Percentiles rank a stretch among this genome's conserved stretches.
phyloP scores from a whole-genome alignment of 30 jellyfish, hydroid and myxozoan genomes.

The Morbakka virulenta region DNA sequence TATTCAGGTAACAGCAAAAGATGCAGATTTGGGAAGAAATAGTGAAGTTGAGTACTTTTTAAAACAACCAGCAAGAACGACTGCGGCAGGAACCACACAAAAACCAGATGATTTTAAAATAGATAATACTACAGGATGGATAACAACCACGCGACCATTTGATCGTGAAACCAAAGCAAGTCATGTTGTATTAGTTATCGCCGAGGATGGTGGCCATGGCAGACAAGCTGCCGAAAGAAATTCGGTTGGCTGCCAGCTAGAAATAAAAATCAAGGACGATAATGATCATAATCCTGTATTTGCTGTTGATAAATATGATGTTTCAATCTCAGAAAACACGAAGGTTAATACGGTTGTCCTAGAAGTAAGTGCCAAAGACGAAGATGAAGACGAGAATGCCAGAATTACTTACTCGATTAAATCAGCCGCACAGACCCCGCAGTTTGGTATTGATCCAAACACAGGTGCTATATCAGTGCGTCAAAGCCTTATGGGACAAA shows the following conservation, averaged over 20 bases:
- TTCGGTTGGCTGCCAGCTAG: conserved; percentile 95
- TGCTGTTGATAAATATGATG: conserved; percentile 81
- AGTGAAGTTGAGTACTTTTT: conserved; percentile 54
- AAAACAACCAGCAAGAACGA: not conserved
- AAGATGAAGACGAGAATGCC: conserved; percentile 87
- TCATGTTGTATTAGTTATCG: conserved; percentile 80
- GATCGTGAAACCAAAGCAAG: conserved; percentile 76
- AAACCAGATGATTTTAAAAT: conserved; percentile 50
- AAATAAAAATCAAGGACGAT: conserved; percentile 62
- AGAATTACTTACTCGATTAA: conserved; percentile 57
- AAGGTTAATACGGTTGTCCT: conserved; percentile 67
- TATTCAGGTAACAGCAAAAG: conserved; percentile 47
- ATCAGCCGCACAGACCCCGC: conserved; percentile 21
- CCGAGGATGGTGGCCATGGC: conserved; percentile 95
- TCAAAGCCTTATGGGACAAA: conserved; percentile 26
- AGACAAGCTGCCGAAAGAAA: conserved; percentile 88
- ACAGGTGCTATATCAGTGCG: conserved; percentile 74
- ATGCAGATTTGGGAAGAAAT: conserved; percentile 60
- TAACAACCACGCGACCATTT: conserved; percentile 46
- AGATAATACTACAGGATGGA: conserved; percentile 33
- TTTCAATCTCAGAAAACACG: conserved; percentile 70
- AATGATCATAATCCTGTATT: conserved; percentile 85
- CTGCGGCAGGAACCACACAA: not conserved
- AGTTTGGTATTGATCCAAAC: conserved; percentile 58
- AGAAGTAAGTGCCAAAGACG: conserved; percentile 84